Evolutionary conservation across 2,888 invertebrate genomes (phyloP).

Genomic region (Pyrocoelia pectoralis): DNA sequence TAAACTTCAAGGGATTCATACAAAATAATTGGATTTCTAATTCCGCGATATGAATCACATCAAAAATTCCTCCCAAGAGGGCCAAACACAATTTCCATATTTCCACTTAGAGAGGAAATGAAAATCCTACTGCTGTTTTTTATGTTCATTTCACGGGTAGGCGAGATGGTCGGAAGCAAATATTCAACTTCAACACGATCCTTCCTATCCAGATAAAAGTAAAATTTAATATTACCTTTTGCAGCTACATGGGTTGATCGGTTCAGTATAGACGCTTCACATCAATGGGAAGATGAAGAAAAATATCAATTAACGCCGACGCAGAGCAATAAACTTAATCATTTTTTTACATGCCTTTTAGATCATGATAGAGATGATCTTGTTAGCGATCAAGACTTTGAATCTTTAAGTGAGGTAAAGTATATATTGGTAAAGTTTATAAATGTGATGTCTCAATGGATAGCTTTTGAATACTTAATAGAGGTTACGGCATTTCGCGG

Average conservation of each 20-base stretch:
- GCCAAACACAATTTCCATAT: no score
- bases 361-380: constrained; percentile 78
- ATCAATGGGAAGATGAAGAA: constrained; percentile 62
- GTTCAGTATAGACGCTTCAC: constrained; percentile 71
- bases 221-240: constrained; percentile 26
- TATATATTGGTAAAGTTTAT: not conserved
- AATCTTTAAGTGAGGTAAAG: constrained; percentile 71
- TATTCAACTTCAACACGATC: no score
- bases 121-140: no score
- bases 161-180: no score
- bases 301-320: constrained; percentile 68
- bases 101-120: no score
- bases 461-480: constrained; percentile 52
- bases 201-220: no score
- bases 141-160: no score
- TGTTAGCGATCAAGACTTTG: constrained; percentile 75
- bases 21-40: no score
- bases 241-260: constrained; percentile 80
- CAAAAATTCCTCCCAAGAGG: no score
- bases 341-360: constrained; percentile 74
- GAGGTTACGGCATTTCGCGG: constrained; percentile 76
- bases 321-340: constrained; percentile 74
- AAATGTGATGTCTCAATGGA: constrained; percentile 44
- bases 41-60: no score
- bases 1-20: no score